Evolutionary conservation across 2,888 invertebrate genomes (phyloP).

Genomic region (Metopia argyrocephala): DNA sequence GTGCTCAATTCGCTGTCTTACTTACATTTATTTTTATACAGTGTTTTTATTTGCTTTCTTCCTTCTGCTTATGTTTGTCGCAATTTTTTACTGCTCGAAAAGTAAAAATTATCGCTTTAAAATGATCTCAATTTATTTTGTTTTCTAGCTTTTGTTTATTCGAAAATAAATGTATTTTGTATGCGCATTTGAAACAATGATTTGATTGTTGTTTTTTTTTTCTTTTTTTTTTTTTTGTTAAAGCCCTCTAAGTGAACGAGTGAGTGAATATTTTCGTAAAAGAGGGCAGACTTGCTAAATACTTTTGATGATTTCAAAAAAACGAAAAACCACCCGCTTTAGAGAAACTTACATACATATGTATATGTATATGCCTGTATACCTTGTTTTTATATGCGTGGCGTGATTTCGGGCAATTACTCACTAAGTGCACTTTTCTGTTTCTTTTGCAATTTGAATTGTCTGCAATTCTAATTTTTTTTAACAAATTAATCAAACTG

Average conservation of each 20-base stretch:
- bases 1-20: slow-evolving; percentile 73
- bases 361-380: neutral
- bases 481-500: slow-evolving; percentile 78
- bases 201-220: slow-evolving; percentile 46
- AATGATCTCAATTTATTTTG: slow-evolving; percentile 57
- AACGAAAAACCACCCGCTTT: slow-evolving; percentile 50
- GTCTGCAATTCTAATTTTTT: slow-evolving; percentile 75
- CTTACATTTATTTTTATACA: slow-evolving; percentile 65
- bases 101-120: slow-evolving; percentile 52
- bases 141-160: slow-evolving; percentile 13
- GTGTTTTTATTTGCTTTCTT: slow-evolving; percentile 1
- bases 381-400: slow-evolving; percentile 38
- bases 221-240: slow-evolving; percentile 17
- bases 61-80: slow-evolving; percentile 2
- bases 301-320: slow-evolving; percentile 13
- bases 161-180: slow-evolving; percentile 50
- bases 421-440: slow-evolving; percentile 66
- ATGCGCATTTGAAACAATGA: slow-evolving; percentile 63
- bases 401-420: slow-evolving; percentile 74
- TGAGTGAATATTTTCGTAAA: neutral
- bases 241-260: slow-evolving; percentile 2
- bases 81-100: slow-evolving; percentile 1
- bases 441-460: slow-evolving; percentile 51
- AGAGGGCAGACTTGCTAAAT: slow-evolving; percentile 44
- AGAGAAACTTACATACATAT: neutral